Conservation (phyloP, 1,140 invertebrate species). For the Microvelia longipes region DNA sequence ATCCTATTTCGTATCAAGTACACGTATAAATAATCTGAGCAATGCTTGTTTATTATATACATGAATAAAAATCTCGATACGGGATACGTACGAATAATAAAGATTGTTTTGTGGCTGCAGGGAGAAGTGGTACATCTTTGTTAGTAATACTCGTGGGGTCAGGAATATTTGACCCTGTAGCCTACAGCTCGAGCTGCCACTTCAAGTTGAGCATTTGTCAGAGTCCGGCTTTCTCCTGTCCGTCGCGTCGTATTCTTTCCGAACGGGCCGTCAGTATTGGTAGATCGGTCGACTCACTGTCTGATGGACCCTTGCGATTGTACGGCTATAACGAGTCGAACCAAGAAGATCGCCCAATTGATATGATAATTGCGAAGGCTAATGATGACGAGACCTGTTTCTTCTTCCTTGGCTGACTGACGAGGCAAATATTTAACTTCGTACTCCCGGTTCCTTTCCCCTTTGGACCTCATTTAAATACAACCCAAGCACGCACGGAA, state of each 20-base stretch:
- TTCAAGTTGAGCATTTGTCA: background rate
- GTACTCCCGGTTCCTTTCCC: background rate
- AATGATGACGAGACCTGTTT: background rate
- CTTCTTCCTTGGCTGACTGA: background rate
- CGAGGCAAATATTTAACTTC: background rate
- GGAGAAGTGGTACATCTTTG: background rate
- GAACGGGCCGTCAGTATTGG: background rate
- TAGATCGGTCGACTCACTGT: background rate
- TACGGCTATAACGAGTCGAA: background rate
- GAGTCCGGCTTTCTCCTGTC: background rate
- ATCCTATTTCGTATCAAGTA: too few species aligned
- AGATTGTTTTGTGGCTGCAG: too few species aligned
- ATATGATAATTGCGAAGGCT: background rate
- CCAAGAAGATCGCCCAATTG: background rate
- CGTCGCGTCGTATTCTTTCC: background rate
- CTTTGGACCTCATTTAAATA: background rate
- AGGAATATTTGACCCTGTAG: background rate
- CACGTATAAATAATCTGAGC: too few species aligned
- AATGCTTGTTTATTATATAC: too few species aligned
- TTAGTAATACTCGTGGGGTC: background rate
- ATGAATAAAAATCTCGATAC: too few species aligned
- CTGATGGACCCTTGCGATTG: background rate
- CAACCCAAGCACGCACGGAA: background rate
- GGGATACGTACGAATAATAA: too few species aligned
- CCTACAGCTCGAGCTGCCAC: background rate